These are phyloP conservation scores for Pediacus dermestoides DNA, from an alignment of 2,888 invertebrate species.

Conservation along the genomic window DNA sequence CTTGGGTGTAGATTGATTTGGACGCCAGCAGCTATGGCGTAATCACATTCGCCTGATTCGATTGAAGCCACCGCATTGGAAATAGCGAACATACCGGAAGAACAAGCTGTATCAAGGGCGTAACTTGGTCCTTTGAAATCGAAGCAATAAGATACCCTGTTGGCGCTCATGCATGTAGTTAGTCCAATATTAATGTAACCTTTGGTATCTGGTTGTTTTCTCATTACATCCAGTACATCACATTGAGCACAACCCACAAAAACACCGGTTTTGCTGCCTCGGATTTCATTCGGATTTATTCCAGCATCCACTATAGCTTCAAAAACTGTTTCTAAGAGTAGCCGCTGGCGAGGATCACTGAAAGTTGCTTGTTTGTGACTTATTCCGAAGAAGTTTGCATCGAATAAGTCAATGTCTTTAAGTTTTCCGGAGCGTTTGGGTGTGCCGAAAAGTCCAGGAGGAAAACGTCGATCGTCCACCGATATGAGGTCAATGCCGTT, in stretches of 20 bases:
- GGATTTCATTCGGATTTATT: slow-evolving; percentile 30
- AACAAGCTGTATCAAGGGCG: slow-evolving; percentile 33
- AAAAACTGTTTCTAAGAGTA: slow-evolving; percentile 30
- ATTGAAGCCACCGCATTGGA: slow-evolving; percentile 29
- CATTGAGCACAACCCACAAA: too few relatives aligned
- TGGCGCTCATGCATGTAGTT: too few relatives aligned
- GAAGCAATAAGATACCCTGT: slow-evolving; percentile 31
- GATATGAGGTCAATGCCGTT: too few relatives aligned
- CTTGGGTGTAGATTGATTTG: too few relatives aligned
- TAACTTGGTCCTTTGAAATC: slow-evolving; percentile 35
- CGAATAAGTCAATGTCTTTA: slow-evolving; percentile 31
- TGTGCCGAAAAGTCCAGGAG: too few relatives aligned
- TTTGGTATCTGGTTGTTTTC: too few relatives aligned
- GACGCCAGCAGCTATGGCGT: too few relatives aligned
- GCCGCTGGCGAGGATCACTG: slow-evolving; percentile 32
- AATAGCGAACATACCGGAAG: slow-evolving; percentile 28
- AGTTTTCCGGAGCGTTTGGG: slow-evolving; percentile 25
- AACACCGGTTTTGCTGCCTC: slow-evolving; percentile 33
- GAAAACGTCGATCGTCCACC: too few relatives aligned
- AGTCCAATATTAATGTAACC: too few relatives aligned
- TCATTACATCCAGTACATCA: too few relatives aligned
- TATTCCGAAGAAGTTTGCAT: slow-evolving; percentile 31
- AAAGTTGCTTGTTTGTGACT: slow-evolving; percentile 30
- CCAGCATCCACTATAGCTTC: slow-evolving; percentile 36
- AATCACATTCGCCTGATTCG: too few relatives aligned